Conservation (phyloP, 2,888 invertebrate species). For the Trachelus iudaicus region DNA sequence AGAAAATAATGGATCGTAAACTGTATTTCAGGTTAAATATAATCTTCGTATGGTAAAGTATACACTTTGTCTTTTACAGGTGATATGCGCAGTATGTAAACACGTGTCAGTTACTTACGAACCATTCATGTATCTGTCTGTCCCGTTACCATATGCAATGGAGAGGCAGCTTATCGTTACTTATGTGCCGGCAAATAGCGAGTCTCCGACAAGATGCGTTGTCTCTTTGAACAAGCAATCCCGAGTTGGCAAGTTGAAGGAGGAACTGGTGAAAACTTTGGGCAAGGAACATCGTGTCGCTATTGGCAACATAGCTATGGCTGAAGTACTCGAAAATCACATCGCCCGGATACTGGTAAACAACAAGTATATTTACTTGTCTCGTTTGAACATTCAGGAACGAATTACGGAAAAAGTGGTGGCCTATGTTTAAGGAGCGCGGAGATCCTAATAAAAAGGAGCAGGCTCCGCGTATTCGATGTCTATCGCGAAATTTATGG, state of each 20-base stretch:
- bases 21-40: slow-evolving; percentile 12
- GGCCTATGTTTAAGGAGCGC: neutral
- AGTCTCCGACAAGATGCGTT: slow-evolving; percentile 66
- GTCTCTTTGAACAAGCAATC: slow-evolving; percentile 71
- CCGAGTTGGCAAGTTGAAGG: slow-evolving; percentile 68
- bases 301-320: slow-evolving; percentile 65
- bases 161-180: slow-evolving; percentile 71
- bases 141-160: slow-evolving; percentile 73
- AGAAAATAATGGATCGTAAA: neutral
- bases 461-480: neutral
- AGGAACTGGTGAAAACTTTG: slow-evolving; percentile 65
- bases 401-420: neutral
- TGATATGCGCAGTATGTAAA: slow-evolving; percentile 71
- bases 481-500: neutral
- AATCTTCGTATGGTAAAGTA: neutral
- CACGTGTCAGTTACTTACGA: slow-evolving; percentile 74
- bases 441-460: too few relatives aligned
- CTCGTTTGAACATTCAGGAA: neutral
- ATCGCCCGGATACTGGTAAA: slow-evolving; percentile 71
- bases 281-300: slow-evolving; percentile 58
- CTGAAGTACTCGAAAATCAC: slow-evolving; percentile 72
- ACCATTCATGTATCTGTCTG: slow-evolving; percentile 76
- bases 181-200: slow-evolving; percentile 66
- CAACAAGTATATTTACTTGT: slow-evolving; percentile 2
- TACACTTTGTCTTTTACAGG: slow-evolving; percentile 61